Evolutionary conservation across 2,797 vertebrate genomes (phyloP).

Genomic region (Ataeniobius toweri): DNA sequence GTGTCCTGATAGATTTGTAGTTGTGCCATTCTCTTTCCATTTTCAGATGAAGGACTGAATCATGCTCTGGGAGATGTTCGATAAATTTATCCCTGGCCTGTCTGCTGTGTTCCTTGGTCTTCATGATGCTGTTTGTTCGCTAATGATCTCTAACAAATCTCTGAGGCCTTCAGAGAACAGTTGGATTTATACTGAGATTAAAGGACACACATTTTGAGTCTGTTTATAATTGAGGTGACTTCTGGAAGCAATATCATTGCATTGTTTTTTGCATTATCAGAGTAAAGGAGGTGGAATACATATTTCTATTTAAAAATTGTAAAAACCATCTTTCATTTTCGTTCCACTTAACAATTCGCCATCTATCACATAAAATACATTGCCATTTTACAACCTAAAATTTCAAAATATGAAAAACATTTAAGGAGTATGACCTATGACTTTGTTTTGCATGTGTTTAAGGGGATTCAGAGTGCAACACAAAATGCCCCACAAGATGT

Average conservation of each 20-base stretch:
- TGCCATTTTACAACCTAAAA: not conserved
- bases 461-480: slow-evolving; percentile 11
- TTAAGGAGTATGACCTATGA: not conserved
- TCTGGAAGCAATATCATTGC: not conserved
- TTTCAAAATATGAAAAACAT: not conserved
- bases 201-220: not conserved
- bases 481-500: slow-evolving; percentile 14
- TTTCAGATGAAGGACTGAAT: not conserved
- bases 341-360: not conserved
- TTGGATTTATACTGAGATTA: not conserved
- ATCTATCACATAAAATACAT: not conserved
- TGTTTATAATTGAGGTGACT: not conserved
- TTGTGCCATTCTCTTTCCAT: not conserved
- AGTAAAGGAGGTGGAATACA: not conserved
- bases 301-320: not conserved
- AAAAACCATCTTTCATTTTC: not conserved
- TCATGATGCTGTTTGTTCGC: not conserved
- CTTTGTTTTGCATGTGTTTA: slow-evolving; percentile 11
- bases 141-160: not conserved
- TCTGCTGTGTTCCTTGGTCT: not conserved
- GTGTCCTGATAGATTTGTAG: not conserved
- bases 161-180: not conserved
- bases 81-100: not conserved
- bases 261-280: not conserved
- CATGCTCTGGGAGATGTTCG: not conserved